Percentiles rank a stretch among this genome's conserved stretches.
Evolutionary conservation across 2,888 invertebrate species (phyloP).

Genomic region (Leptarthrus brevirostris): DNA sequence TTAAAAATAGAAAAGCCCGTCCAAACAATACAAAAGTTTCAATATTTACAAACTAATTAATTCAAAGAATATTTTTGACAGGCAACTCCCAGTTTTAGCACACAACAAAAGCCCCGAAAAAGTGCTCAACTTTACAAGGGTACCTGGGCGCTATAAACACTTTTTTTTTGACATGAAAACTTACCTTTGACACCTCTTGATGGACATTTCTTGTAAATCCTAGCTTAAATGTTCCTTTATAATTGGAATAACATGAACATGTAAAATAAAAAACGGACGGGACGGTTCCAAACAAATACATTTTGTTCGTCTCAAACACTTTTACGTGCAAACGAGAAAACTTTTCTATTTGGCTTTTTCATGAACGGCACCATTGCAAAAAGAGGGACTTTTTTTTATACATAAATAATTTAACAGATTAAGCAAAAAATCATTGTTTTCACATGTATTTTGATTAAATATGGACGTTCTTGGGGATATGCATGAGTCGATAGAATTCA

Average conservation of each 20-base stretch:
- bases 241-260: conserved; percentile 27
- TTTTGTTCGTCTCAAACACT: conserved; percentile 21
- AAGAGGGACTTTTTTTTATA: conserved; percentile 17
- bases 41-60: not conserved
- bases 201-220: conserved; percentile 41
- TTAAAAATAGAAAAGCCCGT: too few species aligned
- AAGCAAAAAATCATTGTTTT: conserved; percentile 26
- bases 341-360: conserved; percentile 46
- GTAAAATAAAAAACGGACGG: conserved; percentile 43
- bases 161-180: not conserved
- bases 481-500: conserved; percentile 30
- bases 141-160: conserved; percentile 7
- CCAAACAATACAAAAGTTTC: too few species aligned
- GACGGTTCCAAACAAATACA: conserved; percentile 43
- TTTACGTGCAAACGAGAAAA: conserved; percentile 12
- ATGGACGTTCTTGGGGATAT: conserved; percentile 49
- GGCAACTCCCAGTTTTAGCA: conserved; percentile 28
- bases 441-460: conserved; percentile 45
- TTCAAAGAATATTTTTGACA: conserved; percentile 3
- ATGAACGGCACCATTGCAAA: conserved; percentile 46
- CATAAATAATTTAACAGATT: conserved; percentile 43
- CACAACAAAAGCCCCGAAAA: conserved; percentile 8
- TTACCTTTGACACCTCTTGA: conserved; percentile 45
- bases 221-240: conserved; percentile 20
- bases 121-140: not conserved